Conservation (phyloP, 2,888 invertebrate genomes). For the Nemoura dubitans region DNA sequence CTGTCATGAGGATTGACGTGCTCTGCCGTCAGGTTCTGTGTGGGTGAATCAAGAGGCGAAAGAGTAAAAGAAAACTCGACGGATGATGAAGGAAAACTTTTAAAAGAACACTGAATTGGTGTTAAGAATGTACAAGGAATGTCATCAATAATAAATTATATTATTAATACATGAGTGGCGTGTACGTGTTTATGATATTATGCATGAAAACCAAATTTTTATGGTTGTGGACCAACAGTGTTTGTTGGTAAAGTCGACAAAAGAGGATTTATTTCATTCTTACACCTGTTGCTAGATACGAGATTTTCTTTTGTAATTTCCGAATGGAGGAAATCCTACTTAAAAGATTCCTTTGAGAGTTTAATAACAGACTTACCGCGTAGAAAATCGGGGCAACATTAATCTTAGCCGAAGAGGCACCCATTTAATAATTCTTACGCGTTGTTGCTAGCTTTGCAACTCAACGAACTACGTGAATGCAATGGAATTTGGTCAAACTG, state of each 20-base stretch:
- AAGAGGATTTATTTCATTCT: slow-evolving; percentile 40
- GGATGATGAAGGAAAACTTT: background rate
- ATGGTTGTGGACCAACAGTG: background rate
- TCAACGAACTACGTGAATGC: background rate
- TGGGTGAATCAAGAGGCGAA: background rate
- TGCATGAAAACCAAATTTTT: background rate
- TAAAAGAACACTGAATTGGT: background rate
- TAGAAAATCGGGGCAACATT: background rate
- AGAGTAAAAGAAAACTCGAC: background rate
- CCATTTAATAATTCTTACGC: background rate
- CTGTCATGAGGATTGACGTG: slow-evolving; percentile 39
- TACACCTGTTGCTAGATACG: slow-evolving; percentile 37
- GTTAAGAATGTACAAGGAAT: background rate
- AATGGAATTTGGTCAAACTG: too few relatives aligned
- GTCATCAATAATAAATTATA: background rate
- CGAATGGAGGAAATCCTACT: slow-evolving; percentile 34
- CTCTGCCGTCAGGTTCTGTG: background rate
- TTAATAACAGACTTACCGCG: background rate
- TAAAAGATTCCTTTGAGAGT: slow-evolving; percentile 34
- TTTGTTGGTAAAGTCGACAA: slow-evolving; percentile 26
- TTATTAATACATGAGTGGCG: too few relatives aligned
- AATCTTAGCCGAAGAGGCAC: background rate
- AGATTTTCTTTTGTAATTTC: slow-evolving; percentile 39
- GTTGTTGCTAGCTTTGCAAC: background rate
- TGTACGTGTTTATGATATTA: background rate